Evolutionary conservation across 2,888 invertebrate species (phyloP), one percentile per base, ranked within the genome.

Genomic region (Plebejus argus): DNA sequence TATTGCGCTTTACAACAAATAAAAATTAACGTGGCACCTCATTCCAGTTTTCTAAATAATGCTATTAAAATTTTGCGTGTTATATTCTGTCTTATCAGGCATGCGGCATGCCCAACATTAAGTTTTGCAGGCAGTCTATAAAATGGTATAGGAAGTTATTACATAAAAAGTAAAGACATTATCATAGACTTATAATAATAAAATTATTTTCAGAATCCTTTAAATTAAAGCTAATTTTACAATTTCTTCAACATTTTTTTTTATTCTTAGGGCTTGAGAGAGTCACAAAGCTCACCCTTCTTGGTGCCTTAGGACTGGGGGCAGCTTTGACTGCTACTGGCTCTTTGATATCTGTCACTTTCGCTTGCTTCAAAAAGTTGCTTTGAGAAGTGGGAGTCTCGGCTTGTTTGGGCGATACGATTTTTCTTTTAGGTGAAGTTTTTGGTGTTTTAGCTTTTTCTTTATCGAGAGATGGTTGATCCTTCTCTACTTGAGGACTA

Each of bases 191-290:
- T 4, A 23, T 61, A 20, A 61, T 61, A 10, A 61, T 23, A 10
- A 23, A 28, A 66, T 28, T 18, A 28, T 15, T 1, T 23, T 61
- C 23, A 61, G 23, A 23, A 61, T 61, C 10, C 12, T 20, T 10
- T 3, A 4, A 61, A 20, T 61, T 10, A 23, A 61, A 61, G 61
- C 28, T 28, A 33, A 66, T 28, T 66, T 66, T 15, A 66, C 23
- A 71, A 70, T 75, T 49, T 56, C 33, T 78, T 80, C 77, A 85
- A 79, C 83, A 87, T 79, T 89, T 91, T 85, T 96, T 97, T 83
- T 94, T 94, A 79, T 95, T 95, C 87, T 97, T 97, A 72, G 97
- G 97, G 84, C 97, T 97, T 3, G 97, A 97, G 58, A 97, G 89
- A 1, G 97, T 97, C 35, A 97, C 97, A 78, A 97, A 95, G 80